Base-by-base conservation (phyloP, 2,888 invertebrate species). In the Brenthis daphne region DNA sequence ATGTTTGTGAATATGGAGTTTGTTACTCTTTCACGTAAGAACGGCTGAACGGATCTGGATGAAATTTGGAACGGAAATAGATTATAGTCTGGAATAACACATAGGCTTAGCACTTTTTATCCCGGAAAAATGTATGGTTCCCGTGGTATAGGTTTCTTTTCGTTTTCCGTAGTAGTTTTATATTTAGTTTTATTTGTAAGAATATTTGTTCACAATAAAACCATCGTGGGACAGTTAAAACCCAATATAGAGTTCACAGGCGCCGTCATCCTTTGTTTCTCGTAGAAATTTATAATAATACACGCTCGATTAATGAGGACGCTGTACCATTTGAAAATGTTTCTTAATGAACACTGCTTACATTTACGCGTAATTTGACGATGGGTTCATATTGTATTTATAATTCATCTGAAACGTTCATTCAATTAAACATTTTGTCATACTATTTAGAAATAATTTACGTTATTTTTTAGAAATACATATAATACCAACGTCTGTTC, bases 211-310 rank as follows among this genome's bases (percentile, higher is more conserved):
- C 33, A 11, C 12, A 29, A 61, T 12, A 16, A 16, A 4, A 50
- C 33, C 16, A 33, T 37, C 29, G 16, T 33, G 29, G 51, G 13
- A n/a, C 51, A 51, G 29, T 61, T 61, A 61, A 61, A 51, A 61
- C 37, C 33, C 61, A 61, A 61, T 61, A 33, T 51, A 24, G n/a
- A 33, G 16, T 33, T 33, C 33, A 3, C 37, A 61, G 37, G 33
- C 33, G n/a, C 56, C 50, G n/a, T 6, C 33, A n/a, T 16, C 51
- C 50, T 57, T 61, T 61, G 61, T 51, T 51, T 51, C 16, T 58
- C 37, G 5, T n/a, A 29, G 16, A 61, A 11, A 51, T 61, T 51
- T 61, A 29, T 47, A 61, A 33, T 61, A 51, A 61, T 48, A 61
- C 61, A 61, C 29, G 29, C 61, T 16, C 51, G 29, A 61, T 50